Conservation (phyloP, 2,888 invertebrate species). For the Pandemis heparana region DNA sequence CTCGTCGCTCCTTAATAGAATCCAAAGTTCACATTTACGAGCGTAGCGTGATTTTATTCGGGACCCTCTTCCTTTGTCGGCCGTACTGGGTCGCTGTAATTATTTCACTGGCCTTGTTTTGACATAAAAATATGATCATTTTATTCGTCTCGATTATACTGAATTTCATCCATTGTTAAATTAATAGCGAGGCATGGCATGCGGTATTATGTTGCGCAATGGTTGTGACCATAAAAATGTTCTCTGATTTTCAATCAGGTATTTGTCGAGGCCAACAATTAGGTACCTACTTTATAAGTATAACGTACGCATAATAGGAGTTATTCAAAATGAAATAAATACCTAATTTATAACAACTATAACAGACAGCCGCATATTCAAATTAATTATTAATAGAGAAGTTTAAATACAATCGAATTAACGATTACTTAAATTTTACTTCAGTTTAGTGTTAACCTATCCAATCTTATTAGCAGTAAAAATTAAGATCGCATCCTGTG, state of each 20-base stretch:
- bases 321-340: too few species aligned
- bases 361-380: too few species aligned
- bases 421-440: background rate
- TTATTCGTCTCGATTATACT: constrained; percentile 27
- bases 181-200: background rate
- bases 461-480: constrained; percentile 13
- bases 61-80: constrained; percentile 50
- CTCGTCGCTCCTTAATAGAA: constrained; percentile 54
- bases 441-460: background rate
- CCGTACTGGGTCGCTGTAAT: constrained; percentile 50
- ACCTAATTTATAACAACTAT: too few species aligned
- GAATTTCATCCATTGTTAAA: constrained; percentile 4
- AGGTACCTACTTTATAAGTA: background rate
- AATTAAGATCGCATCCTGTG: constrained; percentile 38
- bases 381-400: too few species aligned
- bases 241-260: background rate
- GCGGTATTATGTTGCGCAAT: background rate
- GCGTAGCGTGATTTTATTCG: constrained; percentile 56
- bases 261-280: background rate
- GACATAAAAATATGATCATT: constrained; percentile 32
- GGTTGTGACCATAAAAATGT: background rate
- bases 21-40: constrained; percentile 57
- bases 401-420: background rate
- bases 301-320: too few species aligned
- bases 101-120: constrained; percentile 50